Evolutionary conservation across 2,113 vertebrate species (phyloP).

Genomic region (Gambusia holbrooki): DNA sequence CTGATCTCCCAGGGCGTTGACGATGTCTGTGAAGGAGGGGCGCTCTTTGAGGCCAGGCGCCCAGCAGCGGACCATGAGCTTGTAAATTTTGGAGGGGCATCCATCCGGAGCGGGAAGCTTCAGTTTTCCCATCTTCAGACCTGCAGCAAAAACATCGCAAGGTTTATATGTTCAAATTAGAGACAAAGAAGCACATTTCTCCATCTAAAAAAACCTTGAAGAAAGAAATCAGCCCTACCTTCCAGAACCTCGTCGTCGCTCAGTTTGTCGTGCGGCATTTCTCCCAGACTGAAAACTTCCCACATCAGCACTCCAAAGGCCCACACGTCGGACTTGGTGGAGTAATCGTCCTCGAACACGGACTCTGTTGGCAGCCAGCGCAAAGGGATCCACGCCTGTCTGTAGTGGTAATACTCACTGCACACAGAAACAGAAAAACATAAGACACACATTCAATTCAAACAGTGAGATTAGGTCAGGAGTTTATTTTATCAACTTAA

Average conservation of each 20-base stretch:
- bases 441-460: background rate
- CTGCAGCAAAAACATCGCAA: constrained; percentile 64
- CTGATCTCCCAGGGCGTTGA: constrained; percentile 85
- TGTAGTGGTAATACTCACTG: constrained; percentile 97
- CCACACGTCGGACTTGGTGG: constrained; percentile 96
- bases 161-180: background rate
- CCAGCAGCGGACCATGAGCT: constrained; percentile 95
- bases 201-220: background rate
- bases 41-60: constrained; percentile 92
- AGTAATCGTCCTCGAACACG: constrained; percentile 93
- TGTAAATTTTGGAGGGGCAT: constrained; percentile 90
- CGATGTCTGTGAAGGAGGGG: constrained; percentile 92
- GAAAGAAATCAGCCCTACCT: constrained; percentile 77
- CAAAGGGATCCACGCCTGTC: constrained; percentile 93
- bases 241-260: constrained; percentile 91
- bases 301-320: constrained; percentile 97
- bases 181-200: background rate
- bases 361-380: constrained; percentile 96
- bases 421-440: background rate
- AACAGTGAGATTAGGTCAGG: background rate
- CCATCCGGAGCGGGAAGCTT: constrained; percentile 86
- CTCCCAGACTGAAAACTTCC: constrained; percentile 94
- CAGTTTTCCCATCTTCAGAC: constrained; percentile 86
- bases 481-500: background rate
- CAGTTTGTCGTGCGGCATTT: constrained; percentile 88